These are phyloP conservation scores for Lophura nycthemera DNA, from an alignment of 2,113 vertebrate genomes.

Conservation along the genomic window DNA sequence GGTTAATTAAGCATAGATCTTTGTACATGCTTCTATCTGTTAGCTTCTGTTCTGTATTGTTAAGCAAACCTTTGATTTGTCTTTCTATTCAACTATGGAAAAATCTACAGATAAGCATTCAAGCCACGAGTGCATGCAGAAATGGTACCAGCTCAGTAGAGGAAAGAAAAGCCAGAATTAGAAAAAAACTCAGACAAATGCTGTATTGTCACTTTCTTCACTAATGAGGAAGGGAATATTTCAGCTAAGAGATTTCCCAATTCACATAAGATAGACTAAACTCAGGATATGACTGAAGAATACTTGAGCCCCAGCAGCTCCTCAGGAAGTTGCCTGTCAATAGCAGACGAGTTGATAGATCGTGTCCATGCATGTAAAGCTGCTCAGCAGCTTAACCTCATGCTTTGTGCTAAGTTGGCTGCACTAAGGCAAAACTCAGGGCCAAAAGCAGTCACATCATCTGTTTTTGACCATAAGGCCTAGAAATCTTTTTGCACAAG, in stretches of 20 bases:
- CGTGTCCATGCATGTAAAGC: neutral
- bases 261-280: constrained; percentile 25
- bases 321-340: constrained; percentile 26
- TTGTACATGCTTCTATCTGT: neutral
- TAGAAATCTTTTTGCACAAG: neutral
- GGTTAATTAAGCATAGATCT: neutral
- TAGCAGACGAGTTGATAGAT: constrained; percentile 11
- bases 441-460: neutral
- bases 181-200: neutral
- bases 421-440: neutral
- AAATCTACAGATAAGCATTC: neutral
- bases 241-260: constrained; percentile 26
- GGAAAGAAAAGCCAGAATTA: neutral
- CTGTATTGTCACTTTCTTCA: neutral
- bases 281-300: constrained; percentile 30
- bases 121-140: neutral
- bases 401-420: neutral
- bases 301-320: neutral
- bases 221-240: neutral
- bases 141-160: neutral
- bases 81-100: neutral
- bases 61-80: constrained; percentile 4
- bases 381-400: neutral
- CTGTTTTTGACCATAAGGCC: neutral
- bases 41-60: neutral